Percentiles rank a stretch among this genome's conserved stretches.
Evolutionary conservation across 1,140 invertebrate species (phyloP).

Genomic region (Cyphomyrmex costatus): DNA sequence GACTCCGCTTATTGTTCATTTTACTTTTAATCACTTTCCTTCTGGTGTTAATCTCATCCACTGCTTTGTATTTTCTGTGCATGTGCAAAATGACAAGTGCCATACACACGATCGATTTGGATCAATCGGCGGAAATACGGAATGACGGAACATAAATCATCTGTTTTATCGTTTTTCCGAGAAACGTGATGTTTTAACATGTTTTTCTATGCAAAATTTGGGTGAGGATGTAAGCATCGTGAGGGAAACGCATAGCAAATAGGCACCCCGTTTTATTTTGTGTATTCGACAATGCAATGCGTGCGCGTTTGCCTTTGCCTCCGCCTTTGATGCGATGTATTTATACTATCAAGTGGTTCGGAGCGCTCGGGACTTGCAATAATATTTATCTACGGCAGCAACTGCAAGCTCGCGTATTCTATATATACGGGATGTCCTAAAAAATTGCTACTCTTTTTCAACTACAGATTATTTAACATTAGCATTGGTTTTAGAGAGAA

Average conservation of each 20-base stretch:
- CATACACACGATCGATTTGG: neutral
- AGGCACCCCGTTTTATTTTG: conserved; percentile 41
- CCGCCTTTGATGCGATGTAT: conserved; percentile 78
- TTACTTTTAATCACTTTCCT: conserved; percentile 18
- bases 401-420: conserved; percentile 45
- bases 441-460: conserved; percentile 10
- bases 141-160: neutral
- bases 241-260: conserved; percentile 1
- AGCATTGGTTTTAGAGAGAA: neutral
- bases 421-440: conserved; percentile 40
- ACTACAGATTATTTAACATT: neutral
- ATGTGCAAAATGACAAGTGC: neutral
- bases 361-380: conserved; percentile 74
- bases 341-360: conserved; percentile 81
- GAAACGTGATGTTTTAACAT: neutral
- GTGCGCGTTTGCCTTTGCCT: conserved; percentile 67
- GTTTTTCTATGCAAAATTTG: conserved; percentile 21
- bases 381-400: conserved; percentile 77
- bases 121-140: neutral
- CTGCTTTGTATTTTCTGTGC: neutral
- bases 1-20: neutral
- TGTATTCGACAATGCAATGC: conserved; percentile 61
- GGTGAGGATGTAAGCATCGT: neutral
- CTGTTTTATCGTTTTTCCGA: neutral
- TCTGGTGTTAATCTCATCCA: neutral